These are phyloP conservation scores for Physocephala rufipes DNA, from an alignment of 2,888 invertebrate genomes.

Conservation along the genomic window DNA sequence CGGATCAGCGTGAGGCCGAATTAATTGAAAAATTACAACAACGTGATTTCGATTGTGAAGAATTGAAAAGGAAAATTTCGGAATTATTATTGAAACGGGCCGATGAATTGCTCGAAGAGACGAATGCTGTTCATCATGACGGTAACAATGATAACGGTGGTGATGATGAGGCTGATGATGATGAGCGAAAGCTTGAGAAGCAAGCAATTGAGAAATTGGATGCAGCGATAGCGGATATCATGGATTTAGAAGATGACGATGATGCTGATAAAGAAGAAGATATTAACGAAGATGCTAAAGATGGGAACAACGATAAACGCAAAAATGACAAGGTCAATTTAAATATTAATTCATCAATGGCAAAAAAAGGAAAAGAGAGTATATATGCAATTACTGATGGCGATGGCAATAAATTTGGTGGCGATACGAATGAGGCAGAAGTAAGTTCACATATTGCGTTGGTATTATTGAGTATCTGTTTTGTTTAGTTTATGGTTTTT, in stretches of 20 bases:
- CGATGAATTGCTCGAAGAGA: conserved; percentile 52
- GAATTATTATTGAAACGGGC: conserved; percentile 54
- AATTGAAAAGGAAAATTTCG: conserved; percentile 56
- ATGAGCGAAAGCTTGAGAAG: conserved; percentile 48
- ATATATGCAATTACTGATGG: conserved; percentile 40
- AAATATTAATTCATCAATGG: conserved; percentile 25
- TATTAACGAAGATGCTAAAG: conserved; percentile 31
- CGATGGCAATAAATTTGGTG: conserved; percentile 27
- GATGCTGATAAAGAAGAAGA: conserved; percentile 39
- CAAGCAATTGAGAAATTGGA: conserved; percentile 56
- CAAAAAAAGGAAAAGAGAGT: conserved; percentile 23
- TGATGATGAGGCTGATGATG: no score
- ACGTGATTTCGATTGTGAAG: conserved; percentile 56
- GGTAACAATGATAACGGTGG: no score
- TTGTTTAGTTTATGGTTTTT: no score
- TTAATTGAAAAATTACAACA: conserved; percentile 53
- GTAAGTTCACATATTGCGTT: no score
- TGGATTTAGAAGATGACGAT: conserved; percentile 50
- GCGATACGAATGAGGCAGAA: conserved; percentile 36
- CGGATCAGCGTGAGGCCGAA: conserved; percentile 51
- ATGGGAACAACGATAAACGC: conserved; percentile 22
- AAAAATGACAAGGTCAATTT: conserved; percentile 38
- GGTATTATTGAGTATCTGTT: no score
- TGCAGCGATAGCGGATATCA: conserved; percentile 49
- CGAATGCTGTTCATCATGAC: no score